Conservation (phyloP, 2,113 vertebrate genomes). For the Corythornis madagascariensis region DNA sequence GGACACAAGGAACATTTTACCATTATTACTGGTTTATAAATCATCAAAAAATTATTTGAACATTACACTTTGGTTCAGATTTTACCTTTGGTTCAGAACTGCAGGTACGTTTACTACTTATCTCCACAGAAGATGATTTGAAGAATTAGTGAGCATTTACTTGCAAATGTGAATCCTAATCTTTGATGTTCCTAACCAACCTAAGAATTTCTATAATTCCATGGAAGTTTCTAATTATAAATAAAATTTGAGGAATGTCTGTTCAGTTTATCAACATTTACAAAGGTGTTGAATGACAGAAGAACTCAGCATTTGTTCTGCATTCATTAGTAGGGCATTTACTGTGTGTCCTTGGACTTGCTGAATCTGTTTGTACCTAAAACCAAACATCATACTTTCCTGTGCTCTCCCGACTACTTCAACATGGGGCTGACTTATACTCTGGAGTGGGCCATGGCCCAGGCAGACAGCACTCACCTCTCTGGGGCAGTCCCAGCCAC, state of each 20-base stretch:
- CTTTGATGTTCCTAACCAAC: background rate
- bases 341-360: background rate
- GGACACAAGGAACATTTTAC: background rate
- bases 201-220: background rate
- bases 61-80: background rate
- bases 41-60: background rate
- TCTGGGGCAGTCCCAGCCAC: background rate
- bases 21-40: background rate
- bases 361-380: background rate
- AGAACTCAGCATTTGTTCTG: background rate
- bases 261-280: background rate
- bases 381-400: accelerated
- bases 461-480: background rate
- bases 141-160: background rate
- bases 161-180: background rate
- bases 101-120: background rate
- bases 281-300: background rate
- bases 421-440: background rate
- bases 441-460: background rate
- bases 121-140: background rate
- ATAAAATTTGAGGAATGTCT: background rate
- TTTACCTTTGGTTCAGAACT: background rate
- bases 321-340: background rate
- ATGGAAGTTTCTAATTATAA: background rate
- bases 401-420: background rate